Evolutionary conservation across 2,888 invertebrate species (phyloP).

Genomic region (Cantharis nigra): DNA sequence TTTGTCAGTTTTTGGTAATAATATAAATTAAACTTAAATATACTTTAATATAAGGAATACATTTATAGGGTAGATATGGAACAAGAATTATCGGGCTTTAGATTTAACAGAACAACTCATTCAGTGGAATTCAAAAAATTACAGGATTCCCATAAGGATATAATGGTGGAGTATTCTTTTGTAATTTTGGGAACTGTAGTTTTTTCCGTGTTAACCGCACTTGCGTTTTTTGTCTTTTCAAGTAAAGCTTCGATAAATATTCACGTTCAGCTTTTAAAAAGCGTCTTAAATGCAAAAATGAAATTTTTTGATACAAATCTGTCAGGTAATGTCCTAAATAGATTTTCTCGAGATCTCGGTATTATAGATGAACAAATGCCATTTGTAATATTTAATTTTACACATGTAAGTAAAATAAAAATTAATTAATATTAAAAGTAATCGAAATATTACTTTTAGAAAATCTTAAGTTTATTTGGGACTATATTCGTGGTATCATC

Average conservation of each 20-base stretch:
- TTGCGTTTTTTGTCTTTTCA: conserved; percentile 27
- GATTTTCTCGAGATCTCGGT: conserved; percentile 34
- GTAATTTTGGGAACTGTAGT: conserved; percentile 38
- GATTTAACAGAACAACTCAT: conserved; percentile 14
- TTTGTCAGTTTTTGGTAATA: conserved; percentile 42
- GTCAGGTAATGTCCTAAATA: conserved; percentile 33
- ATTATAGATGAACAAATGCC: conserved; percentile 33
- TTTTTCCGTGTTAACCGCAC: conserved; percentile 39
- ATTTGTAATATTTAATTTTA: neutral
- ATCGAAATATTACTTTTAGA: neutral
- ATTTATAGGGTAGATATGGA: conserved; percentile 32
- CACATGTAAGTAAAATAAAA: neutral
- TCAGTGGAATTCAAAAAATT: conserved; percentile 19
- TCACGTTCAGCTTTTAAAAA: conserved; percentile 25
- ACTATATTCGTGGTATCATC: conserved; percentile 4
- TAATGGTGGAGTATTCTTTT: conserved; percentile 40
- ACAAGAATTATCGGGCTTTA: conserved; percentile 17
- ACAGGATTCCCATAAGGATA: neutral
- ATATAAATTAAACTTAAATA: neutral
- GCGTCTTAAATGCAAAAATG: conserved; percentile 27
- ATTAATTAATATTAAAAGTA: neutral
- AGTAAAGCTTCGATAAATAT: conserved; percentile 27
- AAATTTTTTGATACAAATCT: conserved; percentile 29
- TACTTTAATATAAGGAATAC: neutral
- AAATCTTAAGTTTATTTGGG: neutral